These are phyloP conservation scores for Scophthalmus maximus DNA, from an alignment of 2,113 vertebrate species.

Conservation along the genomic window DNA sequence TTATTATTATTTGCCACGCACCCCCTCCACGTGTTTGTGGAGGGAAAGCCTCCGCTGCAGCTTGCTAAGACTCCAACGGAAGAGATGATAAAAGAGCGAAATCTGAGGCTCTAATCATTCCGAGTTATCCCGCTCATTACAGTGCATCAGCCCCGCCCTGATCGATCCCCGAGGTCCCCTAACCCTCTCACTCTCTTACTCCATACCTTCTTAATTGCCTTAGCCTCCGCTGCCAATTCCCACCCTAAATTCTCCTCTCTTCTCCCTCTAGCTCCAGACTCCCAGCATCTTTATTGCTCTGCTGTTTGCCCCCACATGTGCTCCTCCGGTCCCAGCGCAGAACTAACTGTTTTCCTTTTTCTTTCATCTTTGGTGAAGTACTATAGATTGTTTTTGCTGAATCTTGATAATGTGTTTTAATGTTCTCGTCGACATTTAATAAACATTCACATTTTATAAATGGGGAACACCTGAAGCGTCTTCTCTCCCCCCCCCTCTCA, in stretches of 20 bases:
- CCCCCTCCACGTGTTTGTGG: conserved; percentile 41
- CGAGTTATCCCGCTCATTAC: conserved; percentile 64
- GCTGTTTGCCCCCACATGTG: conserved; percentile 1
- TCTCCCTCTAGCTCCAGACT: conserved; percentile 26
- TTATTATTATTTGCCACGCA: conserved; percentile 57
- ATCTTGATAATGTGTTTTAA: conserved; percentile 85
- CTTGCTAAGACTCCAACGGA: conserved; percentile 39
- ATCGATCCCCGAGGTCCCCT: conserved; percentile 52
- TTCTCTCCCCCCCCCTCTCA: background rate
- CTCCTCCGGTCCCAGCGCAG: conserved; percentile 47
- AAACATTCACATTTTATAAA: conserved; percentile 86
- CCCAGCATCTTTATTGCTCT: conserved; percentile 41
- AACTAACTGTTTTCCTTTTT: conserved; percentile 66
- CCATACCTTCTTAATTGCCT: conserved; percentile 74
- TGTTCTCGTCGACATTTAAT: conserved; percentile 86
- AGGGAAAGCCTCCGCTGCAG: conserved; percentile 38
- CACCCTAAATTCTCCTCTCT: conserved; percentile 38
- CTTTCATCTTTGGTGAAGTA: conserved; percentile 74
- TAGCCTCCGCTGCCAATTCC: conserved; percentile 67
- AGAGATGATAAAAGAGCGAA: conserved; percentile 70
- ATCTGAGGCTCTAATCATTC: conserved; percentile 67
- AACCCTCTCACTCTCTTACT: conserved; percentile 67
- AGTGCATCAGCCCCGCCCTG: conserved; percentile 54
- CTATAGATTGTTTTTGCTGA: conserved; percentile 82
- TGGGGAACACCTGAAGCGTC: conserved; percentile 51